Base-by-base conservation (phyloP, 1,140 invertebrate species). In the Aporrectodea caliginosa region DNA sequence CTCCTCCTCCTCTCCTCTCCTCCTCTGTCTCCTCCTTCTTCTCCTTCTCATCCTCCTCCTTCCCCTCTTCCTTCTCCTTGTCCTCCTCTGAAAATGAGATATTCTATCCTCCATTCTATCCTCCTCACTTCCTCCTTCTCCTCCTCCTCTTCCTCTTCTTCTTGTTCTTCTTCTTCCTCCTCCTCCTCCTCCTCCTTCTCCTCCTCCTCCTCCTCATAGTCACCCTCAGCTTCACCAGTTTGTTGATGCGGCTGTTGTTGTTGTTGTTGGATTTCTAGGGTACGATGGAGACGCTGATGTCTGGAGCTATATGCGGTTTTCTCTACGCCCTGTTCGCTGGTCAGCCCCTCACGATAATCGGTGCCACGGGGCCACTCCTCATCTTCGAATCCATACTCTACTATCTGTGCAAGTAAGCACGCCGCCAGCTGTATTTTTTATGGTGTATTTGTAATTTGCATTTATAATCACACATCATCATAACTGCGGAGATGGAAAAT, bases 351-450 rank as follows among this genome's bases (percentile, higher is more conserved):
- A 89, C 88, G 29, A 88, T 90, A 71, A 77, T 90, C 6, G 89
- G 88, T 0, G 85, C 83, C 16, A 90, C 89, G 2, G 90, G 90
- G 2, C 90, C 89, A 27, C 85, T 90, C 32, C 90, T 99, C 78
- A 96, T 99, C 31, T 99, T 99, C 89, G 98, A 99, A 90, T 96
- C 95, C 0, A 98, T 98, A 83, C 92, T 98, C 69, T 98, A 92
- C 87, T 94, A 97, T 86, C 95, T 99, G 90, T 99, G 97, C 90
- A 81, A 88, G 69, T 81, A 35, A 35, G 68, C n/a, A n/a, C n/a
- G n/a, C n/a, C n/a, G n/a, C n/a, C n/a, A n/a, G n/a, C n/a, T n/a
- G n/a, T n/a, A n/a, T n/a, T n/a, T n/a, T n/a, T n/a, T n/a, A n/a
- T n/a, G n/a, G n/a, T n/a, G n/a, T n/a, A n/a, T n/a, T n/a, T n/a